Conservation (phyloP, 2,797 vertebrate genomes). For the Apogon hyalosoma region DNA sequence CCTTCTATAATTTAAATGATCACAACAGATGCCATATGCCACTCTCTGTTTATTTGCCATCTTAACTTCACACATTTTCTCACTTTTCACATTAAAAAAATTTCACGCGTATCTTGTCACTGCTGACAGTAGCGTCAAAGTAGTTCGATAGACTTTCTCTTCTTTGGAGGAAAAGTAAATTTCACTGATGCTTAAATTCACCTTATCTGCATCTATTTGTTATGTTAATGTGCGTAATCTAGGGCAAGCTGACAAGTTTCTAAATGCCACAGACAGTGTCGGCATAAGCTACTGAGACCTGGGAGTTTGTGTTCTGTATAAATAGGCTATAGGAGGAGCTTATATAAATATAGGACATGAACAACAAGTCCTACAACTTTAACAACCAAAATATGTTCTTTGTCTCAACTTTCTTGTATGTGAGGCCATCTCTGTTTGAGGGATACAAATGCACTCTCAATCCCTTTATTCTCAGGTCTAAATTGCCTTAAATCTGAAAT, state of each 20-base stretch:
- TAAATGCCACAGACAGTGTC: constrained; percentile 40
- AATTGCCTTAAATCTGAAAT: no score
- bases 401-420: no score
- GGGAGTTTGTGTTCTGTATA: no score
- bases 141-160: constrained; percentile 10
- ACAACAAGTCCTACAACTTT: no score
- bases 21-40: constrained; percentile 16
- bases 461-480: no score
- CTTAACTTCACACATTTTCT: constrained; percentile 20
- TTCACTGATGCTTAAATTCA: constrained; percentile 23
- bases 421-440: no score
- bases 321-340: no score
- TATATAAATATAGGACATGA: no score
- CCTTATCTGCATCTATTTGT: constrained; percentile 23
- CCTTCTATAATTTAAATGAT: no score
- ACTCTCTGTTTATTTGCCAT: background rate
- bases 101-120: constrained; percentile 20
- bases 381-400: no score
- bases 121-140: constrained; percentile 14
- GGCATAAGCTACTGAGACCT: background rate
- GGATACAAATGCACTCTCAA: no score
- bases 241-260: constrained; percentile 8
- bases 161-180: constrained; percentile 16
- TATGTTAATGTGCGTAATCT: constrained; percentile 33
- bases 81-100: constrained; percentile 46